phyloP scores from a whole-genome alignment of 2,888 invertebrate species.

The Helicoverpa assulta region DNA sequence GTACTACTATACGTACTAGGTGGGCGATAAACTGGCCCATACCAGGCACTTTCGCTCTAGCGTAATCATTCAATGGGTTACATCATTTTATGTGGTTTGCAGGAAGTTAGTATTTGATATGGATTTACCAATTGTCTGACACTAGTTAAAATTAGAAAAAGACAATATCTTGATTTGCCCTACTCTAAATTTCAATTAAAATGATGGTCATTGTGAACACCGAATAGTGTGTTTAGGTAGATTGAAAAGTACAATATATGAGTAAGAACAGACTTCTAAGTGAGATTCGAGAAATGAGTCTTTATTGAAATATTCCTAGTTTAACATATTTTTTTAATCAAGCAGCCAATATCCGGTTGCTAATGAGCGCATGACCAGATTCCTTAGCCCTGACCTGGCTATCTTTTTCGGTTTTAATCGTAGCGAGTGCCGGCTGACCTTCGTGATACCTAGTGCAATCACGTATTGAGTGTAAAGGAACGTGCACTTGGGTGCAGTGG shows the following conservation, averaged over 20 bases:
- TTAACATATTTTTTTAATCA: background rate
- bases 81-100: conserved; percentile 16
- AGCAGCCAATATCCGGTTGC: conserved; percentile 18
- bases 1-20: conserved; percentile 15
- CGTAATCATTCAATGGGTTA: conserved; percentile 33
- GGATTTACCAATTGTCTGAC: background rate
- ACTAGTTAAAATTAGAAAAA: too few relatives aligned
- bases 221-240: too few relatives aligned
- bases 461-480: conserved; percentile 14
- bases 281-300: too few relatives aligned
- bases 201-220: too few relatives aligned
- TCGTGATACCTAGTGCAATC: conserved; percentile 24
- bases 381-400: conserved; percentile 44
- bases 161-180: too few relatives aligned
- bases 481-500: background rate
- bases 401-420: conserved; percentile 35
- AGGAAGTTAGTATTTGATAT: background rate
- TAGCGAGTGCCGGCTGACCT: conserved; percentile 36
- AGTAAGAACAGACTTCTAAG: too few relatives aligned
- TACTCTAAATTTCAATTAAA: too few relatives aligned
- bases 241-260: too few relatives aligned
- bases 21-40: conserved; percentile 37
- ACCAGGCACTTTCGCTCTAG: conserved; percentile 40
- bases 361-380: conserved; percentile 42
- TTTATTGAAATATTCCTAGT: background rate